These are phyloP conservation scores for Nomada ruficornis DNA, from an alignment of 2,888 invertebrate species.

Conservation along the genomic window DNA sequence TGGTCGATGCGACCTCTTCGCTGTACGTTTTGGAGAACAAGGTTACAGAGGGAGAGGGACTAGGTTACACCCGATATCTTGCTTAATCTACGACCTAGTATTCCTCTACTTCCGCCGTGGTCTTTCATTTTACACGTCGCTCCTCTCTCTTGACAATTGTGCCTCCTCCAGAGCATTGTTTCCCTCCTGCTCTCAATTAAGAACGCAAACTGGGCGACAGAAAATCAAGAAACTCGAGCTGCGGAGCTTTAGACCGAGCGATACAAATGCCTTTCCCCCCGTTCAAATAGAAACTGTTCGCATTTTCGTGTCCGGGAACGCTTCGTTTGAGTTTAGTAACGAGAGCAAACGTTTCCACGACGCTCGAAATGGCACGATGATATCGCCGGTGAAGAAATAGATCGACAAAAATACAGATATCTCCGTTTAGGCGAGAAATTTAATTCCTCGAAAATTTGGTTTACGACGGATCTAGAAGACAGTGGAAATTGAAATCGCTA, in stretches of 20 bases:
- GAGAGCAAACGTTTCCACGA: neutral
- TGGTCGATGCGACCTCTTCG: constrained; percentile 37
- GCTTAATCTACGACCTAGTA: constrained; percentile 47
- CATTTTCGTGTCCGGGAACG: constrained; percentile 7
- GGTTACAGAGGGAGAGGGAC: constrained; percentile 23
- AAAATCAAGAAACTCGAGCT: constrained; percentile 39
- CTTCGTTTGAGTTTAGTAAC: neutral
- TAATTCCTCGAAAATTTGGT: no score
- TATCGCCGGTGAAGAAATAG: constrained; percentile 67
- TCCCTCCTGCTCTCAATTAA: constrained; percentile 50
- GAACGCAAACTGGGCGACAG: constrained; percentile 41
- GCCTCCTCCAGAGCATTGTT: constrained; percentile 40
- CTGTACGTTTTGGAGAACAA: neutral
- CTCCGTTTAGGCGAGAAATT: no score
- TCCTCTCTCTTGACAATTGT: constrained; percentile 7
- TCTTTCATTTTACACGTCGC: constrained; percentile 31
- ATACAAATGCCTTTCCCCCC: constrained; percentile 39
- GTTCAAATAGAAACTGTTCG: constrained; percentile 11
- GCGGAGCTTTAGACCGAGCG: constrained; percentile 22
- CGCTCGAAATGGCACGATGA: constrained; percentile 57
- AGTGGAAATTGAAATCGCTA: no score
- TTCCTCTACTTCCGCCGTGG: constrained; percentile 28
- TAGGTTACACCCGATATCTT: constrained; percentile 54
- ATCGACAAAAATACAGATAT: constrained; percentile 29
- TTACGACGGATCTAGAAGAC: no score